Conservation (phyloP, 2,797 vertebrate species). For the Takifugu ocellatus region DNA sequence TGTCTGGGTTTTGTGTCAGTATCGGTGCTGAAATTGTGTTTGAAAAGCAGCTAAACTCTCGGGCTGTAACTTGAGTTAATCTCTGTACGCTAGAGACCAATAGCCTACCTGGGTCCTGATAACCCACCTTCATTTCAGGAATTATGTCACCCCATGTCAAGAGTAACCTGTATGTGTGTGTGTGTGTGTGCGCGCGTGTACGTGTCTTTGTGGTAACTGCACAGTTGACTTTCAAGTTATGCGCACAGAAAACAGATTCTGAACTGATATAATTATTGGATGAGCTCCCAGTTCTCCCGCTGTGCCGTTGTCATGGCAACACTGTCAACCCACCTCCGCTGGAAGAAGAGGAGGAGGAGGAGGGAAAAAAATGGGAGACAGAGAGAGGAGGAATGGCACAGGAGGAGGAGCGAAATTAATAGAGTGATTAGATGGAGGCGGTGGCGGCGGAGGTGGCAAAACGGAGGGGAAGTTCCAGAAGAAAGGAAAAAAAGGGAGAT, state of each 20-base stretch:
- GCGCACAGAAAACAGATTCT: slow-evolving; percentile 32
- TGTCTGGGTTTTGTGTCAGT: too few relatives aligned
- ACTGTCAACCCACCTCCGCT: slow-evolving; percentile 61
- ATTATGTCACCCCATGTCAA: too few relatives aligned
- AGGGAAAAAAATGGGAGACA: slow-evolving; percentile 20
- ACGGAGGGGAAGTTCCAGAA: slow-evolving; percentile 12
- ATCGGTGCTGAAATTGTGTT: background rate
- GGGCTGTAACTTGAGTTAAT: too few relatives aligned
- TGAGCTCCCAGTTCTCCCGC: slow-evolving; percentile 59
- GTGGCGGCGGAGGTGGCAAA: slow-evolving; percentile 20
- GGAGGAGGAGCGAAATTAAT: slow-evolving; percentile 30
- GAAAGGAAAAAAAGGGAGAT: slow-evolving; percentile 9
- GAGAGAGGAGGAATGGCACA: slow-evolving; percentile 14
- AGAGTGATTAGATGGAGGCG: slow-evolving; percentile 12
- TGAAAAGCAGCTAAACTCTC: too few relatives aligned
- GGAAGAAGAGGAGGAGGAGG: slow-evolving; percentile 40
- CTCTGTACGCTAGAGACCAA: too few relatives aligned
- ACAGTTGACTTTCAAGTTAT: slow-evolving; percentile 35
- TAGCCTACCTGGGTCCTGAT: too few relatives aligned
- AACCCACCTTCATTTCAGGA: too few relatives aligned
- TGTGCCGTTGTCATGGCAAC: slow-evolving; percentile 60
- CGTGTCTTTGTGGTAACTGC: slow-evolving; percentile 17
- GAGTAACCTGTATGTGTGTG: too few relatives aligned
- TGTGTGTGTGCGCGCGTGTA: slow-evolving; percentile 9
- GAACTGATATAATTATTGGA: slow-evolving; percentile 60